These are phyloP conservation scores for Nasonia longicornis DNA, from an alignment of 1,140 invertebrate species.

Conservation along the genomic window DNA sequence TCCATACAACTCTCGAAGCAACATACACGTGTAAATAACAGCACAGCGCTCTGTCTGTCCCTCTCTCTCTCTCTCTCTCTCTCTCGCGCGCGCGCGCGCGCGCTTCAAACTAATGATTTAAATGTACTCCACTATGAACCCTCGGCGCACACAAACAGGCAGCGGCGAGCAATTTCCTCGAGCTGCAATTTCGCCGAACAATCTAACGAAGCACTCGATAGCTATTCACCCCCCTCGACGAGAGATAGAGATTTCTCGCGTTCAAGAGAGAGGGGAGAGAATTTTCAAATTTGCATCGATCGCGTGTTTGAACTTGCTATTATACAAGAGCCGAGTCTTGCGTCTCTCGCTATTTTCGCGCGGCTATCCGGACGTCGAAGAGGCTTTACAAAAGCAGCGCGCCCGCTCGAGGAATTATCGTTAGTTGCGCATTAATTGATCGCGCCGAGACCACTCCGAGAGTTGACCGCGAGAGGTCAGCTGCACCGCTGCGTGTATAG, in stretches of 20 bases:
- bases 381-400: not conserved
- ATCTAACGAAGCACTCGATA: not conserved
- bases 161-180: not conserved
- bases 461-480: conserved; percentile 9
- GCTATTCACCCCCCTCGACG: not conserved
- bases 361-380: not conserved
- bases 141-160: not conserved
- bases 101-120: not conserved
- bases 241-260: not conserved
- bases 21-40: not conserved
- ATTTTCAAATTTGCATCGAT: not conserved
- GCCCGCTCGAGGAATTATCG: not conserved
- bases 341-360: not conserved
- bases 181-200: not conserved
- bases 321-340: not conserved
- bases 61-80: too few relatives aligned
- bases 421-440: conserved; percentile 10
- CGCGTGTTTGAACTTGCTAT: not conserved
- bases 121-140: not conserved
- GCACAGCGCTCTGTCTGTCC: not conserved
- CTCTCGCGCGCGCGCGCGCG: too few relatives aligned
- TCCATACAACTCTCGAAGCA: too few relatives aligned
- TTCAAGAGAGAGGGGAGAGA: not conserved
- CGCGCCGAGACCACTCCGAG: not conserved
- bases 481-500: not conserved